Conservation (phyloP, 2,797 vertebrate genomes). For the Epinephelus coioides region DNA sequence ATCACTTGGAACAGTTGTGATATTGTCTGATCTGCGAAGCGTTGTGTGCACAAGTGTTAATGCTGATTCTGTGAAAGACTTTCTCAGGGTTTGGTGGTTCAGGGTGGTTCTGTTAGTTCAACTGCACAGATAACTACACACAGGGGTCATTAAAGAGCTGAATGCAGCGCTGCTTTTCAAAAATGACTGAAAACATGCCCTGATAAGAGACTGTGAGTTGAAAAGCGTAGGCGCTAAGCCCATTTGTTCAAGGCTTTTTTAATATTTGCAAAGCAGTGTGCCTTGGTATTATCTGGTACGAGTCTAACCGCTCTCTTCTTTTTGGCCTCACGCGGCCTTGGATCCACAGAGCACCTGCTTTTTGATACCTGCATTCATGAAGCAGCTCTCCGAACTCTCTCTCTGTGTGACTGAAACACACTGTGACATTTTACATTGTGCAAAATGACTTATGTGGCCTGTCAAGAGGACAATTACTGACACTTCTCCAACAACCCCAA, state of each 20-base stretch:
- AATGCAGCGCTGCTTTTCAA: conserved; percentile 8
- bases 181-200: background rate
- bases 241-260: no score
- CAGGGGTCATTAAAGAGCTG: conserved; percentile 35
- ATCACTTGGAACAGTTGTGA: conserved; percentile 51
- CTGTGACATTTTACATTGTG: conserved; percentile 25
- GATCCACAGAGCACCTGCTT: no score
- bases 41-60: conserved; percentile 53
- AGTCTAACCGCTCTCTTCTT: no score
- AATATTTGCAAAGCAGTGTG: no score
- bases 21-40: conserved; percentile 49
- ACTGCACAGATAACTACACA: conserved; percentile 1
- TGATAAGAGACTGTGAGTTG: no score
- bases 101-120: conserved; percentile 8
- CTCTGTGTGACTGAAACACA: background rate
- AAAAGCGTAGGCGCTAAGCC: no score
- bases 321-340: no score
- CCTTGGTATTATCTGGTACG: no score
- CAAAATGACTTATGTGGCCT: conserved; percentile 12
- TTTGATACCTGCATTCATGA: no score
- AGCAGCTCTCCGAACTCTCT: no score
- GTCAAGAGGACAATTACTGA: background rate
- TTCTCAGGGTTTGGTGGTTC: conserved; percentile 36
- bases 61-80: conserved; percentile 1
- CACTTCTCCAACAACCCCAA: conserved; percentile 5